Evolutionary conservation across 2,797 vertebrate species (phyloP), one percentile per base, ranked within the genome.

Genomic region (Phoebastria nigripes): DNA sequence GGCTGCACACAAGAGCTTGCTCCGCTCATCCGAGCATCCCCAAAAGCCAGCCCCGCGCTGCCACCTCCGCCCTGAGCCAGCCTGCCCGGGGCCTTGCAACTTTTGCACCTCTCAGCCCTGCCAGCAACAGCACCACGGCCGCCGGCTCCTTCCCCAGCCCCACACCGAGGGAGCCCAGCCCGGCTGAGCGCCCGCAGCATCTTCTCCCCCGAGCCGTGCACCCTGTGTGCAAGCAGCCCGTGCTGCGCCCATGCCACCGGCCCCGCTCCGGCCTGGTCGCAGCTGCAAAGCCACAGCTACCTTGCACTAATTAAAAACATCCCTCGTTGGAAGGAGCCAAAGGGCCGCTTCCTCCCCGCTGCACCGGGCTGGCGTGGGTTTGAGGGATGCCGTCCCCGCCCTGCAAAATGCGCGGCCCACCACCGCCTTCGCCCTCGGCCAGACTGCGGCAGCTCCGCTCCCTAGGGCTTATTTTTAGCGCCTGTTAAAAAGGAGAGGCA

Each of bases 231-330:
- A 0, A 47, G 16, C 55, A 69, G 62, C 18, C 77, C n/a, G 7
- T 6, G 29, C 41, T 1, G 0, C 29, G 16, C 46, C 22, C 70
- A 28, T 1, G 4, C 35, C 0, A 1, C 42, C 1, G 0, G 58
- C 56, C 65, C 82, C 0, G 0, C n/a, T 70, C 85, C 31, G 26
- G 82, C 35, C 77, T 9, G 3, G 59, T 56, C 1, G 0, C 91
- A 91, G 93, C 90, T 91, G 90, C 84, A 95, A 96, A 97, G 87
- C 88, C 24, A 0, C 93, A 93, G 82, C 31, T 87, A 97, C 93
- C 94, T 96, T 92, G 35, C 0, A 0, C 91, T 96, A 95, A 96
- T 93, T 94, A 92, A 97, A 97, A 96, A 86, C 92, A 95, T 83
- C 78, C 92, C 92, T 88, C 2, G 0, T 52, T 31, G 74, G 85